Conservation (phyloP, 2,113 vertebrate species). For the Oostethus manadensis region DNA sequence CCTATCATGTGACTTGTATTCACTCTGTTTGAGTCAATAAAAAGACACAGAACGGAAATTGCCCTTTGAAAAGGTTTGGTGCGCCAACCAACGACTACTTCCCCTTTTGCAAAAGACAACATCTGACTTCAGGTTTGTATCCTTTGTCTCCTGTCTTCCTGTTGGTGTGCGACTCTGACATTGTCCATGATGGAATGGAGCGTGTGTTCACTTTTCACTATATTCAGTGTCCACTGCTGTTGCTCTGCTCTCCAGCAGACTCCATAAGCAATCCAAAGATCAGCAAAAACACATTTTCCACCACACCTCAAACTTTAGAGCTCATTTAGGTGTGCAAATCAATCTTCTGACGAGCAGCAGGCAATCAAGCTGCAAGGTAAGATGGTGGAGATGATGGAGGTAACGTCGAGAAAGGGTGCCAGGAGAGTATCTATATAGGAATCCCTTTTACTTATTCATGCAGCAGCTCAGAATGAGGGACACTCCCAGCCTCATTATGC, state of each 20-base stretch:
- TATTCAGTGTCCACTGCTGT: background rate
- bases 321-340: conserved; percentile 54
- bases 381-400: conserved; percentile 35
- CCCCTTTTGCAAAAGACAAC: too few species aligned
- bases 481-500: conserved; percentile 63
- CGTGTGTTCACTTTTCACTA: too few species aligned
- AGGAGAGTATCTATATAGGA: conserved; percentile 51
- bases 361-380: conserved; percentile 4
- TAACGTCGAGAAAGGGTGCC: conserved; percentile 32
- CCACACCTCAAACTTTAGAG: conserved; percentile 35
- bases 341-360: conserved; percentile 35
- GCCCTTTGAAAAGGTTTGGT: too few species aligned
- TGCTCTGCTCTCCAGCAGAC: conserved; percentile 15
- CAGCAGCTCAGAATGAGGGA: conserved; percentile 51
- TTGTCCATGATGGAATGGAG: too few species aligned
- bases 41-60: too few species aligned
- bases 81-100: too few species aligned
- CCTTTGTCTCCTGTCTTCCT: too few species aligned
- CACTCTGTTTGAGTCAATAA: too few species aligned
- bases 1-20: too few species aligned
- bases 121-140: too few species aligned
- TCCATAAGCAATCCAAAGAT: conserved; percentile 54
- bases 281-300: conserved; percentile 44
- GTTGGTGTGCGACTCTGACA: too few species aligned
- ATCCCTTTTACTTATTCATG: conserved; percentile 63